These are phyloP conservation scores for Lithophane leautieri DNA, from an alignment of 2,888 invertebrate species.

Conservation along the genomic window DNA sequence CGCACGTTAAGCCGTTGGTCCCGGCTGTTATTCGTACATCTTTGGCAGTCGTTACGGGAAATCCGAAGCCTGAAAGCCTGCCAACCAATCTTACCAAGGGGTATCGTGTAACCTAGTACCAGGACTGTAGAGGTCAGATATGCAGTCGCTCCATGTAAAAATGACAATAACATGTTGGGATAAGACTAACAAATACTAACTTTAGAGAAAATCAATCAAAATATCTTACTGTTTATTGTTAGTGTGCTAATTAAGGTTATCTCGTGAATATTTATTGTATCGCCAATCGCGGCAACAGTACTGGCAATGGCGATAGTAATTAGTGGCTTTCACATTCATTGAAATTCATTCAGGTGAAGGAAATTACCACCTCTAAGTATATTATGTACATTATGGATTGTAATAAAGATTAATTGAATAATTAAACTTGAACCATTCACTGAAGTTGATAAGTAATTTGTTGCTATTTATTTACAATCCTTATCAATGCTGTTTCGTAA, in stretches of 20 bases:
- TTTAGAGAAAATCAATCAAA: neutral
- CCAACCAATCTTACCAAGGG: neutral
- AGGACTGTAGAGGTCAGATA: neutral
- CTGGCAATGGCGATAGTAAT: neutral
- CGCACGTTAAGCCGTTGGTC: too few relatives aligned
- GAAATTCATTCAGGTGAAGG: too few relatives aligned
- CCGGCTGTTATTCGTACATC: neutral
- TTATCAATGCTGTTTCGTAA: neutral
- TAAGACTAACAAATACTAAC: neutral
- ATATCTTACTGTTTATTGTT: neutral
- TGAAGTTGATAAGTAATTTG: constrained; percentile 4
- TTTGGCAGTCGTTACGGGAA: neutral
- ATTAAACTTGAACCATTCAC: neutral
- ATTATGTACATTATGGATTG: too few relatives aligned
- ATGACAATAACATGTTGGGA: too few relatives aligned
- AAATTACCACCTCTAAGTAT: too few relatives aligned
- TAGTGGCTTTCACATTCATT: constrained; percentile 4
- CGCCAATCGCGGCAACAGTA: neutral
- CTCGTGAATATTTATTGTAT: neutral
- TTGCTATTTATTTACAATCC: constrained; percentile 7
- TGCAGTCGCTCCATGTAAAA: too few relatives aligned
- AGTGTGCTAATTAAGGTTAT: neutral
- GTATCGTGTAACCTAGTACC: neutral
- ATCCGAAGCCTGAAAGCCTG: neutral
- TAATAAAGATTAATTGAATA: too few relatives aligned